phyloP scores from a whole-genome alignment of 2,888 invertebrate genomes.

The Odontomyia ornata region DNA sequence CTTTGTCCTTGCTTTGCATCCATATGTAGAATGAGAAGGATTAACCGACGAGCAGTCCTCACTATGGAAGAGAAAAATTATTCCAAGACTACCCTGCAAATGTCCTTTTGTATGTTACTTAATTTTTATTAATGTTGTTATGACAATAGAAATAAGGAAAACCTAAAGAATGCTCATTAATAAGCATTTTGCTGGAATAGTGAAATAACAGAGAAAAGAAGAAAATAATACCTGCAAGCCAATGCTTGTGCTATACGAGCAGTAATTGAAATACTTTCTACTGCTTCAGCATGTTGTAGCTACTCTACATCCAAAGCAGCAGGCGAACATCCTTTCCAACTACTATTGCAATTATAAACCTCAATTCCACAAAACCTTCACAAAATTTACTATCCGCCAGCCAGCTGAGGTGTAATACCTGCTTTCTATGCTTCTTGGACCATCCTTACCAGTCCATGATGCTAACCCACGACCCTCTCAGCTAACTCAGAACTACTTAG shows the following conservation, averaged over 20 bases:
- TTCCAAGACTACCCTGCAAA: background rate
- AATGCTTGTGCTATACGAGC: too few species aligned
- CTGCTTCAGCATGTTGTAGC: too few species aligned
- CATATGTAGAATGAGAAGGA: constrained; percentile 2
- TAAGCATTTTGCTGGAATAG: background rate
- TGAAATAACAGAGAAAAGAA: background rate
- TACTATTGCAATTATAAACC: too few species aligned
- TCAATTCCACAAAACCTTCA: background rate
- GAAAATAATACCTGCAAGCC: background rate
- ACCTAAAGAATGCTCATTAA: background rate
- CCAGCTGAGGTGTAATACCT: background rate
- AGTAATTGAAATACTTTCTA: background rate
- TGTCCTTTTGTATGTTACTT: background rate
- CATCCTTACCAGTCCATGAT: background rate
- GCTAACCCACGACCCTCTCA: background rate
- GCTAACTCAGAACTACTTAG: background rate
- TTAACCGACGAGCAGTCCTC: constrained; percentile 12
- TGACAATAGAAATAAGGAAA: background rate
- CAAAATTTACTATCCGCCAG: background rate
- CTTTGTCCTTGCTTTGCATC: background rate
- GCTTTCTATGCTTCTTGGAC: background rate
- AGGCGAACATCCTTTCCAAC: too few species aligned
- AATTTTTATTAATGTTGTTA: background rate
- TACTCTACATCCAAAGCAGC: too few species aligned
- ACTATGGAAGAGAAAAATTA: constrained; percentile 18